These are phyloP conservation scores for Pectinophora gossypiella DNA, from an alignment of 1,140 invertebrate species.

Conservation along the genomic window DNA sequence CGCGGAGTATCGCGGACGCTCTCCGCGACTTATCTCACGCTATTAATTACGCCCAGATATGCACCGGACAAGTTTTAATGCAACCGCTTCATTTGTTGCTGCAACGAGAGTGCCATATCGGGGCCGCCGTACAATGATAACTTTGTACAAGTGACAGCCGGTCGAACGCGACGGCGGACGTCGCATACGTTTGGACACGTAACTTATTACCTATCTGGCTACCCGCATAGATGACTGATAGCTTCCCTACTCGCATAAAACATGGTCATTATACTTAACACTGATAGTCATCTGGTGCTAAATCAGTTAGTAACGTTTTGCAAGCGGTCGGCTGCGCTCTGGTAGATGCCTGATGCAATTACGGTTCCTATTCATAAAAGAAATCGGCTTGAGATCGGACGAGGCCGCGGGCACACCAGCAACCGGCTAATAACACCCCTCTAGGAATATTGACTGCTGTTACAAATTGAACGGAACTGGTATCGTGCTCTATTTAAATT, in stretches of 20 bases:
- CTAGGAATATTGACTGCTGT: slow-evolving; percentile 44
- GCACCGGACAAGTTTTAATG: slow-evolving; percentile 70
- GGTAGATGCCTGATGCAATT: slow-evolving; percentile 43
- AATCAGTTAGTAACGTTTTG: slow-evolving; percentile 43
- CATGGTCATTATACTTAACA: slow-evolving; percentile 31
- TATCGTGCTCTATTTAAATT: slow-evolving; percentile 41
- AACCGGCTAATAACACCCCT: slow-evolving; percentile 56
- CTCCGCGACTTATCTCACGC: slow-evolving; percentile 58
- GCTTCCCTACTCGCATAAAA: slow-evolving; percentile 31
- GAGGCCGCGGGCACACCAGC: slow-evolving; percentile 41
- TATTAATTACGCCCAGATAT: slow-evolving; percentile 72
- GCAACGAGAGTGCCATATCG: slow-evolving; percentile 62
- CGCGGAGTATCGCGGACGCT: slow-evolving; percentile 46
- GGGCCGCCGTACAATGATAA: slow-evolving; percentile 57
- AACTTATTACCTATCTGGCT: slow-evolving; percentile 32
- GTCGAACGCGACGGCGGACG: slow-evolving; percentile 16
- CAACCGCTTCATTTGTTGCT: slow-evolving; percentile 70
- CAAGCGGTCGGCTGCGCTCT: slow-evolving; percentile 29
- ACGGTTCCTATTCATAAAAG: slow-evolving; percentile 56
- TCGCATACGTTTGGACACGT: slow-evolving; percentile 14
- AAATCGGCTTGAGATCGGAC: slow-evolving; percentile 50
- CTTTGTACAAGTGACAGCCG: slow-evolving; percentile 54
- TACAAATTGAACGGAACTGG: slow-evolving; percentile 56
- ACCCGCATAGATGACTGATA: slow-evolving; percentile 45
- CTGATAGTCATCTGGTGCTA: slow-evolving; percentile 45